Evolutionary conservation across 2,888 invertebrate species (phyloP).

Genomic region (Noctua janthe): DNA sequence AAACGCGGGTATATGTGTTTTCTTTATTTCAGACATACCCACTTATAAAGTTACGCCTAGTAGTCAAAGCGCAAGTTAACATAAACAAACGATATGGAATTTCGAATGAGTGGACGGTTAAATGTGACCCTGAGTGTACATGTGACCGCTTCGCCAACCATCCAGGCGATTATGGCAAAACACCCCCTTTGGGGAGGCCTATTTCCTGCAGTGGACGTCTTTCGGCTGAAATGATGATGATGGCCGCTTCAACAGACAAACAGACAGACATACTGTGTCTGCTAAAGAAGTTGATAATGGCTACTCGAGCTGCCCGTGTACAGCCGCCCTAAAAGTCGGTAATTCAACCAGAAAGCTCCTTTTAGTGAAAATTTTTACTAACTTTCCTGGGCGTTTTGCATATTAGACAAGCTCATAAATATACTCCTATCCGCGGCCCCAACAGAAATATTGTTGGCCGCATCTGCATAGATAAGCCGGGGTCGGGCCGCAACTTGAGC

Average conservation of each 20-base stretch:
- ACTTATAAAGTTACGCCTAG: no score
- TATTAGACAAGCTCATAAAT: slow-evolving; percentile 21
- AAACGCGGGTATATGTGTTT: no score
- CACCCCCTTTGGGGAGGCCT: no score
- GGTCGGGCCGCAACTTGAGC: background rate
- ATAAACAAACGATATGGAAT: no score
- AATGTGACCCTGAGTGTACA: no score
- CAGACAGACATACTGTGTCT: background rate
- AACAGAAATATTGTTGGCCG: slow-evolving; percentile 2
- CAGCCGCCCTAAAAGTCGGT: background rate
- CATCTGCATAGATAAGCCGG: slow-evolving; percentile 49
- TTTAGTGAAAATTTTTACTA: background rate
- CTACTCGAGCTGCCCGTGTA: background rate
- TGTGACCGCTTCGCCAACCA: no score
- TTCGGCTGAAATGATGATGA: no score
- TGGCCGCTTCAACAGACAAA: background rate
- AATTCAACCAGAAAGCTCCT: background rate
- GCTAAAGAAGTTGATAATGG: background rate
- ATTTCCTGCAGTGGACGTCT: no score
- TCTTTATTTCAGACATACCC: no score
- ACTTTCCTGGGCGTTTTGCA: slow-evolving; percentile 1
- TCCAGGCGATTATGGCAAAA: no score
- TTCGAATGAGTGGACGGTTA: no score
- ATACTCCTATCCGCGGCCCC: background rate
- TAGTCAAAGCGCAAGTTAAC: no score